Evolutionary conservation across 1,140 invertebrate genomes (phyloP).

Genomic region (Atopsyche davidsoni): DNA sequence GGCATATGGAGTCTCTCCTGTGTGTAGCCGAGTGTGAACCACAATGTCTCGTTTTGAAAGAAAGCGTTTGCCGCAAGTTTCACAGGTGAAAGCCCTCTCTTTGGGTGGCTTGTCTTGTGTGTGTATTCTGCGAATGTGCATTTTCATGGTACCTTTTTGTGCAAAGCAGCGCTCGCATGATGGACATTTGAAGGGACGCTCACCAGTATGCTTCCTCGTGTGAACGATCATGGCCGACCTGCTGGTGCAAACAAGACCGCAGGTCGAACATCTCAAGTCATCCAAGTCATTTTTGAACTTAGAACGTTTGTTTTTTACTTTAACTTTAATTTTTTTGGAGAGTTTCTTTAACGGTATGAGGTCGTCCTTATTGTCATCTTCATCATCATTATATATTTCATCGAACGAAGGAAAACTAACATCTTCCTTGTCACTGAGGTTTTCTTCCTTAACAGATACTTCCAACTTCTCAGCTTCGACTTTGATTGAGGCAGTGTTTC

Average conservation of each 20-base stretch:
- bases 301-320: too few relatives aligned
- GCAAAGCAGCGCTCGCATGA: slow-evolving; percentile 44
- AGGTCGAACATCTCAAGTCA: slow-evolving; percentile 19
- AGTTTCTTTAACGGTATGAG: too few relatives aligned
- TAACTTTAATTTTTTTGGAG: slow-evolving; percentile 55
- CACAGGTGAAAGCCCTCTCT: slow-evolving; percentile 46
- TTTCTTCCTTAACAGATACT: too few relatives aligned
- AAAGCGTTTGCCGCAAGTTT: slow-evolving; percentile 52
- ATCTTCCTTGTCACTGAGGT: too few relatives aligned
- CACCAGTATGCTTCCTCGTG: slow-evolving; percentile 46
- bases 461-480: background rate
- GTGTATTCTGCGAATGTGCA: slow-evolving; percentile 39
- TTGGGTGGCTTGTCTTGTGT: slow-evolving; percentile 39
- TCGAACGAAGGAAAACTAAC: too few relatives aligned
- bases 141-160: slow-evolving; percentile 40
- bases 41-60: slow-evolving; percentile 37
- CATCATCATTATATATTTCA: too few relatives aligned
- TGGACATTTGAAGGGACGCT: slow-evolving; percentile 49
- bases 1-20: slow-evolving; percentile 38
- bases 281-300: too few relatives aligned
- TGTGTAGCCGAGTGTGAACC: slow-evolving; percentile 38
- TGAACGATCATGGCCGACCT: slow-evolving; percentile 51
- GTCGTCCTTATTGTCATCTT: too few relatives aligned
- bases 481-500: slow-evolving; percentile 1
- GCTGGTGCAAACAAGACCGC: slow-evolving; percentile 8